These are phyloP conservation scores for Cerastis rubricosa DNA, from an alignment of 2,888 invertebrate genomes.

Conservation along the genomic window DNA sequence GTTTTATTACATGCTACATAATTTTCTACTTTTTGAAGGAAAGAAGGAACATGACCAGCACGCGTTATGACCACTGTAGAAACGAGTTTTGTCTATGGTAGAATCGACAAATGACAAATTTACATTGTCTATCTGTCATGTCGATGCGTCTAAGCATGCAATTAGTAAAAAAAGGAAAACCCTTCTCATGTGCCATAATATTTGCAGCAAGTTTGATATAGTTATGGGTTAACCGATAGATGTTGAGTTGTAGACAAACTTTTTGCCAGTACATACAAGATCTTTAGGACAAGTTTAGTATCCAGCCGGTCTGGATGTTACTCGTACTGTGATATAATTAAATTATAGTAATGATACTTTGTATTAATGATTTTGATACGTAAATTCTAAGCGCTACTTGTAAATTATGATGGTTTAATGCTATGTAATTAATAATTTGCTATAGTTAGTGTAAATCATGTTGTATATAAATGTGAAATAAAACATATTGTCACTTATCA, in stretches of 20 bases:
- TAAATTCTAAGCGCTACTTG: constrained; percentile 54
- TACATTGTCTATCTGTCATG: too few species aligned
- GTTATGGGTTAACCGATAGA: not conserved
- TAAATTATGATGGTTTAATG: constrained; percentile 50
- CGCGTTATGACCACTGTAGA: too few species aligned
- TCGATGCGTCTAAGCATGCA: too few species aligned
- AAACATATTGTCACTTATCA: constrained; percentile 55
- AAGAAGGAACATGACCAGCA: too few species aligned
- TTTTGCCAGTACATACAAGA: constrained; percentile 28
- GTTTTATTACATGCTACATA: too few species aligned
- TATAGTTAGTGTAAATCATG: constrained; percentile 62
- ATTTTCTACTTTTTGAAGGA: too few species aligned
- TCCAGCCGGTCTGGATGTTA: constrained; percentile 59
- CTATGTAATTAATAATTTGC: constrained; percentile 46
- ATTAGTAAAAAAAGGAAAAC: too few species aligned
- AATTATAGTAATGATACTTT: constrained; percentile 64
- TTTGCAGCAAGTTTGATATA: not conserved
- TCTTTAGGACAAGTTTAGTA: constrained; percentile 8
- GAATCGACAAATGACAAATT: too few species aligned
- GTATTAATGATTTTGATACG: constrained; percentile 59
- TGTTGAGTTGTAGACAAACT: not conserved
- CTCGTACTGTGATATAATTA: constrained; percentile 77
- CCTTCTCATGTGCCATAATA: not conserved
- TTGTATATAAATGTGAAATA: constrained; percentile 61
- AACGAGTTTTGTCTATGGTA: too few species aligned